Evolutionary conservation across 2,797 vertebrate genomes (phyloP), one percentile per base, ranked within the genome.

Genomic region (Pipistrellus kuhlii): DNA sequence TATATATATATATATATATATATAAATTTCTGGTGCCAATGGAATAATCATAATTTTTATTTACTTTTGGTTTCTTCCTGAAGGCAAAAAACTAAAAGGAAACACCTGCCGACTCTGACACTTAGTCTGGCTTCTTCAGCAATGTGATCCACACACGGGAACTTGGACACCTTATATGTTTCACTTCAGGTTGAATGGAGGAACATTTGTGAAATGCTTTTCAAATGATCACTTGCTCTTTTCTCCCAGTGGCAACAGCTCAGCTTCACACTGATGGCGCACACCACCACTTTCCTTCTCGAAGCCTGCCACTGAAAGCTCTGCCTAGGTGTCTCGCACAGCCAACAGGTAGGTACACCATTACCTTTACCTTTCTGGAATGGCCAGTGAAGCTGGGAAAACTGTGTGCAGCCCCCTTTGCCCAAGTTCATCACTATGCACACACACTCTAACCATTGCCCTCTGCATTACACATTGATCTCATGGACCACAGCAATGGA

Each of bases 51-150:
- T 91, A 55, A 91, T 85, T 95, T 96, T 94, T 94, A 90, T 89
- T 96, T 94, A 93, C 84, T 88, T 92, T 93, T 57, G 20, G 71
- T 92, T 95, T 92, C 59, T 90, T 92, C 71, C 94, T 90, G 30
- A 57, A 90, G 88, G 94, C 86, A 81, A 81, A 94, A 84, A 78
- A 32, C 46, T 76, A 68, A 96, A 94, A 86, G 90, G 95, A 96
- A 94, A 97, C 86, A 94, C 88, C 97, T 95, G 82, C 59, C 27
- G 53, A 86, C n/a, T 90, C 23, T 41, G 62, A 83, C 75, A 57
- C 62, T 64, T 20, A 57, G 46, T 66, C 69, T 81, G 41, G 80
- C 73, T 89, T 93, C 90, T 90, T 72, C 69, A 93, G 86, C 69
- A 27, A 90, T 72, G 27, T 4, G 30, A 94, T 41, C 86, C 32